Evolutionary conservation across 2,888 invertebrate genomes (phyloP), one percentile per base, ranked within the genome.

Genomic region (Drosophila rubida): DNA sequence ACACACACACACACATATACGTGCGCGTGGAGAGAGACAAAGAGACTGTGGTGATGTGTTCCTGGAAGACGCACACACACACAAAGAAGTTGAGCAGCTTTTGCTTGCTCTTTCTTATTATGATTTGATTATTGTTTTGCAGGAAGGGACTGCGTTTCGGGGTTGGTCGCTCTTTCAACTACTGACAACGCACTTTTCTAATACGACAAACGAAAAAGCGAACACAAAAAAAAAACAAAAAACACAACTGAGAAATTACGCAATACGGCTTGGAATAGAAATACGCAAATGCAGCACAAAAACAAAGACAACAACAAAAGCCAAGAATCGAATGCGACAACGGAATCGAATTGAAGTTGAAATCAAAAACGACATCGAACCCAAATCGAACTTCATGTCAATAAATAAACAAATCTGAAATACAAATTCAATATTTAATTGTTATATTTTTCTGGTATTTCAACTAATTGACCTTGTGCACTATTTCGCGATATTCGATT

Each of bases 391-490:
- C 51, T 45, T 39, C 19, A 53, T 44, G 9, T 14, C 44, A 69
- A 41, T 42, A 53, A 53, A 51, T 41, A 41, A 41, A 41, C 41
- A 41, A 7, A 53, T 30, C 19, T 7, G 32, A 49, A 42, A 49
- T 41, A 39, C 42, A 25, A 75, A 69, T 63, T 42, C 58, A 57
- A 70, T 65, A 51, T 67, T 67, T 66, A 78, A 67, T 74, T 78
- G 75, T 64, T 77, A 61, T 78, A 70, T 84, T 64, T 79, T 79
- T 75, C 75, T 80, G 78, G 72, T 79, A 80, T 80, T 84, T 85
- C 74, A 68, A 80, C 85, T 80, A 80, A 84, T 87, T 87, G 87
- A 84, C 84, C 84, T 84, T 84, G 84, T 70, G 70, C 80, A 84
- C 82, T 87, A 87, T 81, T 87, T 80, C 44, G 32, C 32, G 78